Conservation (phyloP, 2,797 vertebrate genomes). For the Mastacembelus armatus region DNA sequence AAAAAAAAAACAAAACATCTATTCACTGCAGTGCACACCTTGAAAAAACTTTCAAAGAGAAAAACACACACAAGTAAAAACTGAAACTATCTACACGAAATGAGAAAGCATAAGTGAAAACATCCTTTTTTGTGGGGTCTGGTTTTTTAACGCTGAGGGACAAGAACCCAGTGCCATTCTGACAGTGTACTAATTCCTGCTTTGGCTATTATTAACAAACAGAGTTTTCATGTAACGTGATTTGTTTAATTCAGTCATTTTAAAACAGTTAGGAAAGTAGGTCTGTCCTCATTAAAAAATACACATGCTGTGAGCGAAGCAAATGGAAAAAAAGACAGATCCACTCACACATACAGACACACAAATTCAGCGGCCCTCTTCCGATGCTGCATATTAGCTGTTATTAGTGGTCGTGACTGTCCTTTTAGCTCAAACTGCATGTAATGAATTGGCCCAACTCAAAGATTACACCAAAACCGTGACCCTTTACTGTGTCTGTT, state of each 20-base stretch:
- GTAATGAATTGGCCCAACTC: slow-evolving; percentile 22
- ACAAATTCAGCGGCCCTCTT: slow-evolving; percentile 29
- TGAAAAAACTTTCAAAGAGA: background rate
- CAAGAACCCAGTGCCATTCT: slow-evolving; percentile 7
- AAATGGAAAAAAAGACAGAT: slow-evolving; percentile 22
- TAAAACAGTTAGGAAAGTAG: slow-evolving; percentile 48
- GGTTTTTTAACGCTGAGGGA: slow-evolving; percentile 13
- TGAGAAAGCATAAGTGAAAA: background rate
- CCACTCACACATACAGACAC: slow-evolving; percentile 9
- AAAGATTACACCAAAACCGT: slow-evolving; percentile 6
- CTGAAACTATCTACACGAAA: background rate
- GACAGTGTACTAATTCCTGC: slow-evolving; percentile 23
- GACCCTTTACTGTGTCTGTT: background rate
- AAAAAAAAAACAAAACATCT: background rate
- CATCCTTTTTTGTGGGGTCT: background rate
- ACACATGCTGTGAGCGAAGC: slow-evolving; percentile 40
- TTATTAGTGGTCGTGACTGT: slow-evolving; percentile 43
- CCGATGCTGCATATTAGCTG: slow-evolving; percentile 32
- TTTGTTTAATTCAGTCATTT: slow-evolving; percentile 44
- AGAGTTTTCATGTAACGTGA: slow-evolving; percentile 16
- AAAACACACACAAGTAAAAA: background rate
- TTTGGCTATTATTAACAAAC: slow-evolving; percentile 34
- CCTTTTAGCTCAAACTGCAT: slow-evolving; percentile 34
- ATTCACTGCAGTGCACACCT: too few relatives aligned
- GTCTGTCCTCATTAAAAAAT: slow-evolving; percentile 64